Base-by-base conservation (phyloP, 2,797 vertebrate species). In the Leptatherina wallacei region DNA sequence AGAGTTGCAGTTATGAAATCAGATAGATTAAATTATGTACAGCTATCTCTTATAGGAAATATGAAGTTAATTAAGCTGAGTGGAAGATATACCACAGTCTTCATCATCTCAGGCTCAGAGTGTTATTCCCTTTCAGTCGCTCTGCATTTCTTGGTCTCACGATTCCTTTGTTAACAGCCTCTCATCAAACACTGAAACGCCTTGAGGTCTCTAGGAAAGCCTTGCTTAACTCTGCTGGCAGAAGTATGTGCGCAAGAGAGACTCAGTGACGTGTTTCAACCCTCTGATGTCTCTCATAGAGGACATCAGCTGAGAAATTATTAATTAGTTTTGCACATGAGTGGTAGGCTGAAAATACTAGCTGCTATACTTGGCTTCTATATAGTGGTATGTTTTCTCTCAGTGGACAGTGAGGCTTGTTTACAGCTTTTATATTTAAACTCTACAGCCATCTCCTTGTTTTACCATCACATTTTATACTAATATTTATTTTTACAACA, bases 261-360 rank as follows among this genome's bases (percentile, higher is more conserved):
- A 81, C 62, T 82, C 74, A 84, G 63, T 89, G 85, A 93, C 79
- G 78, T 87, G 82, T 73, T 88, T 81, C 82, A 85, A 84, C 76
- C 80, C 75, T 86, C 68, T 89, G 84, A 90, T 85, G 90, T 82
- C 79, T 85, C 80, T 79, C 73, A 82, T 79, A 74, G 87, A 91
- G 86, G 78, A 91, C 88, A 92, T 88, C 83, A 69, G 71, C 69
- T 89, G 80, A 83, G 91, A 91, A 93, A 90, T 93, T 93, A 95
- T 94, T 92, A 93, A 94, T 88, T 91, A 86, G 88, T 89, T 90
- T 83, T 89, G 84, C 85, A 86, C 80, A 88, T 83, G 85, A 89
- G 77, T 86, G 83, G 76, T 80, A 77, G 30, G 82, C 80, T 89
- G 75, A 80, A 90, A 86, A 91, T 91, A 88, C 77, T 88, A 87